Evolutionary conservation across 35 echinoderm and acorn worm species (phyloP).

Genomic region (Lytechinus variegatus): DNA sequence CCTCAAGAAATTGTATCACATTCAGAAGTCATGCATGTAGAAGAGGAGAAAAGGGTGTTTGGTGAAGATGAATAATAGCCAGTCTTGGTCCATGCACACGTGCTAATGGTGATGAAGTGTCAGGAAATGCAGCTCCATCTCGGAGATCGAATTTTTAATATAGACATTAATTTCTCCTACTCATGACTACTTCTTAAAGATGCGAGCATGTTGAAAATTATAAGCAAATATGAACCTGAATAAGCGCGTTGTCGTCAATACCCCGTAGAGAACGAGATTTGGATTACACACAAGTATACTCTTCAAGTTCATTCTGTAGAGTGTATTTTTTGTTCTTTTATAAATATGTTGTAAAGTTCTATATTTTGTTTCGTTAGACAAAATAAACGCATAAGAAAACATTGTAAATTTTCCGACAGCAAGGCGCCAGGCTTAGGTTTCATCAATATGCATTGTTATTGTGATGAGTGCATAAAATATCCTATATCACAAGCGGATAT

Average conservation of each 20-base stretch:
- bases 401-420: too few relatives aligned
- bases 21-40: not conserved
- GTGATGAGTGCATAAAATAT: too few relatives aligned
- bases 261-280: not conserved
- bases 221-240: not conserved
- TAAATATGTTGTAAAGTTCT: too few relatives aligned
- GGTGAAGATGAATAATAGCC: not conserved
- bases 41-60: not conserved
- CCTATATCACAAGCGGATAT: too few relatives aligned
- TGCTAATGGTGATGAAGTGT: not conserved
- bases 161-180: not conserved
- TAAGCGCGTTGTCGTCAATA: not conserved
- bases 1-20: slow-evolving; percentile 19
- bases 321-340: too few relatives aligned
- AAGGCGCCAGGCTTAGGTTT: too few relatives aligned
- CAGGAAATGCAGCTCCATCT: not conserved
- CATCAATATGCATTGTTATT: too few relatives aligned
- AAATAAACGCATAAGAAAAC: too few relatives aligned
- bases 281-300: not conserved
- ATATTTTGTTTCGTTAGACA: too few relatives aligned
- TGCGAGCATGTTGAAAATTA: not conserved
- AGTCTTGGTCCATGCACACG: not conserved
- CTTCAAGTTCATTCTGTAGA: not conserved
- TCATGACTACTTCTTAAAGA: not conserved
- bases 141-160: not conserved